A percentile compares a stretch with the other conserved stretches of the same genome.
Evolutionary conservation across 2,113 vertebrate genomes (phyloP).

Genomic region (Ophthalmolycus amberensis): DNA sequence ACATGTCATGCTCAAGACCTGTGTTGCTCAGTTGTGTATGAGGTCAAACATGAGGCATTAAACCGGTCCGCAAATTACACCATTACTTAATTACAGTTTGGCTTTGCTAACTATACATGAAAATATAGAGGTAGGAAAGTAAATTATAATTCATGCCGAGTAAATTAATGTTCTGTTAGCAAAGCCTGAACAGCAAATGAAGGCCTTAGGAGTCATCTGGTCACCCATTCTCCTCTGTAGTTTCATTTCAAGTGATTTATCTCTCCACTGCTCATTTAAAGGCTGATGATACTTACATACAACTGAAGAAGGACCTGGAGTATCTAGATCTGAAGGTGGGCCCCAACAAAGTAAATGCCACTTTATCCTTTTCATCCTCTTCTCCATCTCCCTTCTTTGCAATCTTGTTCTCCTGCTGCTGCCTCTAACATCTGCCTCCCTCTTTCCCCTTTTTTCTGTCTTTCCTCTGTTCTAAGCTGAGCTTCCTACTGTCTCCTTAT

Average conservation of each 20-base stretch:
- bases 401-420: slow-evolving; percentile 46
- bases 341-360: slow-evolving; percentile 67
- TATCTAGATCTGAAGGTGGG: slow-evolving; percentile 99
- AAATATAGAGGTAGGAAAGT: slow-evolving; percentile 45
- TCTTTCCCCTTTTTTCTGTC: slow-evolving; percentile 32
- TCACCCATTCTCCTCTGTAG: slow-evolving; percentile 66
- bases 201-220: slow-evolving; percentile 56
- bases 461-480: slow-evolving; percentile 36
- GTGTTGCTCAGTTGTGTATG: slow-evolving; percentile 45
- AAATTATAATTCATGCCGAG: slow-evolving; percentile 52
- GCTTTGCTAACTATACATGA: slow-evolving; percentile 39
- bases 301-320: slow-evolving; percentile 99
- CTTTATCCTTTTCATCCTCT: slow-evolving; percentile 54
- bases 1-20: slow-evolving; percentile 44
- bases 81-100: slow-evolving; percentile 56
- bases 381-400: slow-evolving; percentile 52
- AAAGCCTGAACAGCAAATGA: slow-evolving; percentile 52
- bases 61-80: slow-evolving; percentile 47
- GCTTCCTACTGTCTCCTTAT: slow-evolving; percentile 46
- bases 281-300: slow-evolving; percentile 98
- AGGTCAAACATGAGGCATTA: slow-evolving; percentile 61
- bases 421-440: slow-evolving; percentile 47
- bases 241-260: slow-evolving; percentile 80
- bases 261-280: slow-evolving; percentile 82
- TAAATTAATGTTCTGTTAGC: slow-evolving; percentile 59